Base-by-base conservation (phyloP, 2,797 vertebrate species). In the Spinus pinus region DNA sequence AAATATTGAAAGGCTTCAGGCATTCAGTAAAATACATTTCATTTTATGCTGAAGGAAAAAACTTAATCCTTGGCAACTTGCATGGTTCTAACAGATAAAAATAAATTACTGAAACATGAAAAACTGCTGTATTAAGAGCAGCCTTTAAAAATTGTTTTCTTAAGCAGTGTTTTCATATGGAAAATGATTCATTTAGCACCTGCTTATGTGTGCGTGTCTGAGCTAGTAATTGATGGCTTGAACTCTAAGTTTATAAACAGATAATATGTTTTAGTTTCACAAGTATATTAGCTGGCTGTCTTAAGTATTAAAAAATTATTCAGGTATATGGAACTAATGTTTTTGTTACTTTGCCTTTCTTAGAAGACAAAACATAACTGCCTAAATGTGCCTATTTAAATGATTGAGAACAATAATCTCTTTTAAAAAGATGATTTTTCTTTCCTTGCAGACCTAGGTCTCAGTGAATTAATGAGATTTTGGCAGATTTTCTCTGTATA, bases 71-170 rank as follows among this genome's bases (percentile, higher is more conserved):
- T 87, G 60, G 20, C 46, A 88, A 85, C 60, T 67, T 89, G 41
- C 54, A 66, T 83, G 75, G 35, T 65, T 93, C 41, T 91, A 81
- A 64, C 35, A 86, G 71, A 95, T 89, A 93, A 96, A 94, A 92
- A 84, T 62, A 92, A 92, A 87, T 88, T 88, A 66, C 69, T 88
- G 88, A n/a, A 90, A 81, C 42, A 16, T 89, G 62, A 56, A 92
- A 91, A 77, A 21, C 24, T 87, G 9, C 39, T 20, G 1, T 78
- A 69, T 90, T 88, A 91, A 57, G 37, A 79, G 16, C 30, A 86
- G 65, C 6, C 23, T 87, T 88, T 72, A 65, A 81, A 91, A 81
- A 49, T 72, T 37, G 35, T 67, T 92, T 85, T 90, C 41, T 77
- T 53, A 3, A 90, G n/a, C 11, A 37, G 3, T 33, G 71, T 90